These are phyloP conservation scores for Pemphredon lugubris DNA, from an alignment of 2,888 invertebrate genomes.

Conservation along the genomic window DNA sequence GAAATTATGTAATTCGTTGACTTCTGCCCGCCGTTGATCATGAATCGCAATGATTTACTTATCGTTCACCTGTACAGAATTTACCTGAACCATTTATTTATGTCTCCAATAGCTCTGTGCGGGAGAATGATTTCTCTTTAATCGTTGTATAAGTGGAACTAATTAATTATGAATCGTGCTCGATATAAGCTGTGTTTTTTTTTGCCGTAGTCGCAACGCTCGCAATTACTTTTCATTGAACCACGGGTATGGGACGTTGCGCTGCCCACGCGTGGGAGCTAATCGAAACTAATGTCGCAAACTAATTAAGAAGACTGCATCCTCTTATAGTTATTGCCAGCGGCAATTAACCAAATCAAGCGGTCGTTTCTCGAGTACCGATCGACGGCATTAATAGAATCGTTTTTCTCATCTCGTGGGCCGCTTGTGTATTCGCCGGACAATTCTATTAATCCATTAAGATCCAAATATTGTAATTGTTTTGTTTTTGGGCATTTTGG, in stretches of 20 bases:
- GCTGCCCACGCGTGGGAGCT: background rate
- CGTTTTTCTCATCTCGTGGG: conserved; percentile 17
- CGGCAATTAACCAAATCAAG: conserved; percentile 22
- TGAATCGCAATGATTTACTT: too few relatives aligned
- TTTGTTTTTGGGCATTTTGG: too few relatives aligned
- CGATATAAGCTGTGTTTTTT: background rate
- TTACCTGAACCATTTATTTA: too few relatives aligned
- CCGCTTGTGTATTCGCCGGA: conserved; percentile 9
- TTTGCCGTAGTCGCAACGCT: background rate
- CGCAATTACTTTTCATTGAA: background rate
- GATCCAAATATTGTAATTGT: too few relatives aligned
- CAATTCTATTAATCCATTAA: conserved; percentile 30
- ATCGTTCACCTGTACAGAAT: too few relatives aligned
- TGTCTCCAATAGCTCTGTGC: too few relatives aligned
- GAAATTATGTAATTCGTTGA: too few relatives aligned
- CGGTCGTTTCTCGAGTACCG: background rate
- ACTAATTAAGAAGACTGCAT: conserved; percentile 13
- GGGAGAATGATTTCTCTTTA: background rate
- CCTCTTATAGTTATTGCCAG: background rate
- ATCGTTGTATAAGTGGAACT: background rate
- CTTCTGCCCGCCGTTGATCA: too few relatives aligned
- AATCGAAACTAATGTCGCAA: conserved; percentile 15
- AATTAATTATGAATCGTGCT: background rate
- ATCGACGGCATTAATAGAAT: conserved; percentile 21
- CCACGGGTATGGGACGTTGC: background rate